Conservation (phyloP, 1,140 invertebrate genomes). For the Coenobita brevimanus region DNA sequence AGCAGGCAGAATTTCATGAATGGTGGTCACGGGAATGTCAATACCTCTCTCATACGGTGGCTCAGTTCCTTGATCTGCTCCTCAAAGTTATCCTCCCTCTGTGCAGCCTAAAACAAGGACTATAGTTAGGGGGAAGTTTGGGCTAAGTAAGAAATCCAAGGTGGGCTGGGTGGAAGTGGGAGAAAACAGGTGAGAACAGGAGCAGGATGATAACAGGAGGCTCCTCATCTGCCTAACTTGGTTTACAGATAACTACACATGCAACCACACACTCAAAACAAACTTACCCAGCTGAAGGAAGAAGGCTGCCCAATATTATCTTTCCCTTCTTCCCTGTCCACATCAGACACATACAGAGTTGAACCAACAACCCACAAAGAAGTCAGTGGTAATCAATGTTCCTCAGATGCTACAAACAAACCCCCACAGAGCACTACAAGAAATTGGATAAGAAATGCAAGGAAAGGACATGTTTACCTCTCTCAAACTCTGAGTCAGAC, state of each 20-base stretch:
- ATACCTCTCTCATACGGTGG: constrained; percentile 77
- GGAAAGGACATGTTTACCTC: constrained; percentile 82
- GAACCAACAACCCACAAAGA: background rate
- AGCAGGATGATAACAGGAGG: too few relatives aligned
- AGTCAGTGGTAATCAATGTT: too few relatives aligned
- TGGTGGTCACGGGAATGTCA: background rate
- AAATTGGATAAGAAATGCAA: background rate
- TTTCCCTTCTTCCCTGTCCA: background rate
- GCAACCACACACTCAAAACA: background rate
- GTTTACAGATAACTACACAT: constrained; percentile 3
- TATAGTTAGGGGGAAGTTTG: background rate
- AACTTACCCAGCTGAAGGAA: background rate
- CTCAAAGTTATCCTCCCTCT: constrained; percentile 79
- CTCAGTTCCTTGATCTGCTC: constrained; percentile 78
- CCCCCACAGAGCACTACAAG: background rate
- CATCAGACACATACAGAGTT: background rate
- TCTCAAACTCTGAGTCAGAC: constrained; percentile 92
- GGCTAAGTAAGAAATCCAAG: background rate
- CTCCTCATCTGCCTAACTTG: background rate
- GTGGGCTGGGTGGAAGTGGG: background rate
- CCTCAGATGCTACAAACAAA: background rate
- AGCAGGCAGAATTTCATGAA: too few relatives aligned
- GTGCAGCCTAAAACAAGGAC: constrained; percentile 64
- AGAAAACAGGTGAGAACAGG: background rate
- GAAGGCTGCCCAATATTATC: background rate